phyloP scores from a whole-genome alignment of 2,113 vertebrate species.

The Chionis minor region DNA sequence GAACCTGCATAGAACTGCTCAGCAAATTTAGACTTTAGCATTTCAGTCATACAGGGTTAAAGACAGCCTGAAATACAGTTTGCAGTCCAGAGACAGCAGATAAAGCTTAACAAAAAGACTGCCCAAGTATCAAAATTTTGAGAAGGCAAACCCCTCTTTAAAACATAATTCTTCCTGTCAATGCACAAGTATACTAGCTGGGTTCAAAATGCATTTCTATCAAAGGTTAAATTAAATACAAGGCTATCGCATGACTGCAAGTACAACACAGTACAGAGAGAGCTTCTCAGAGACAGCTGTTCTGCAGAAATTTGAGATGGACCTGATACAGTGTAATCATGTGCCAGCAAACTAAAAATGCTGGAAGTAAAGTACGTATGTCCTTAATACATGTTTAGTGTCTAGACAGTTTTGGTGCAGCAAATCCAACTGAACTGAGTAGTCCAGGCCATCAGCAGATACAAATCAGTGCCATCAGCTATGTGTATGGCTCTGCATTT shows the following conservation, averaged over 20 bases:
- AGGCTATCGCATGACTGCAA: neutral
- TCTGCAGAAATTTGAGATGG: neutral
- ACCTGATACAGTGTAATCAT: neutral
- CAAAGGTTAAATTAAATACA: neutral
- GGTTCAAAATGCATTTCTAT: neutral
- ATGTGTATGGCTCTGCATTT: neutral
- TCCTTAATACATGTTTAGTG: neutral
- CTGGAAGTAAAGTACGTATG: neutral
- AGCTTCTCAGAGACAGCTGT: neutral
- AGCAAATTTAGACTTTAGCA: neutral
- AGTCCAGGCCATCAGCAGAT: neutral
- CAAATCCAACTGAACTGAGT: neutral
- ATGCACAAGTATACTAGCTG: neutral
- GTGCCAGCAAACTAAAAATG: neutral
- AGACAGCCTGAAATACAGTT: neutral
- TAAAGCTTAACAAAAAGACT: neutral
- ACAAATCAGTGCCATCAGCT: neutral
- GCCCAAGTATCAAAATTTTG: neutral
- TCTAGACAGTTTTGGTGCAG: neutral
- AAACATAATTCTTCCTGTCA: neutral
- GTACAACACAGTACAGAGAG: neutral
- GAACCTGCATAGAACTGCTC: neutral
- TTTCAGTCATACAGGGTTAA: neutral
- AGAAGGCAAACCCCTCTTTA: neutral
- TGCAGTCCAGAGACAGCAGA: neutral